Conservation (phyloP, 2,888 invertebrate species). For the Leucophora obtusa region DNA sequence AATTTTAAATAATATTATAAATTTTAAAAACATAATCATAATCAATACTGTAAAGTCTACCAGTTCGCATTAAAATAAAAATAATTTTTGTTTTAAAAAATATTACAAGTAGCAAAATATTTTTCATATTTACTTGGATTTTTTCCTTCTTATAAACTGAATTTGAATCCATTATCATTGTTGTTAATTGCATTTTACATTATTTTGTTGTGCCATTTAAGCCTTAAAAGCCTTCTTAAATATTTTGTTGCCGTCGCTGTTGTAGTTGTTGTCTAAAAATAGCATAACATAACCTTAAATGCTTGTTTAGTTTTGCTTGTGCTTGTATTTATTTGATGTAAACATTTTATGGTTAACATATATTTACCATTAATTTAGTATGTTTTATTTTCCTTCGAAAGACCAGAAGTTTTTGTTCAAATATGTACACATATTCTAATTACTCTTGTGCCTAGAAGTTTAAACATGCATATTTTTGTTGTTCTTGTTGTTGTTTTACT, state of each 20-base stretch:
- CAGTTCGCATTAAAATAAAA: too few species aligned
- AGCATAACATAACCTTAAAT: conserved; percentile 18
- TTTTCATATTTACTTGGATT: background rate
- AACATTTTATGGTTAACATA: conserved; percentile 49
- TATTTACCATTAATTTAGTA: conserved; percentile 53
- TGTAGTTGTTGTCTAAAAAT: conserved; percentile 1
- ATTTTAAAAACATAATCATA: conserved; percentile 4
- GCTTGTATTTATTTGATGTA: conserved; percentile 34
- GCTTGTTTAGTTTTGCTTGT: background rate
- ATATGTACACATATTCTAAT: conserved; percentile 45
- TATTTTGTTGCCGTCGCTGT: too few species aligned
- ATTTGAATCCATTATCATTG: conserved; percentile 28
- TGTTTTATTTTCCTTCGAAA: conserved; percentile 23
- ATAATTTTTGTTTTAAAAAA: background rate
- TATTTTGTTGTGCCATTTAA: conserved; percentile 1
- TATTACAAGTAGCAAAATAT: background rate
- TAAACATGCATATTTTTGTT: conserved; percentile 24
- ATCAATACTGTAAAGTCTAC: background rate
- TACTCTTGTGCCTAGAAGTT: conserved; percentile 22
- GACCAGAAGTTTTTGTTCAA: conserved; percentile 53
- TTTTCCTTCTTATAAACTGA: background rate
- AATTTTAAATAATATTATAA: conserved; percentile 2
- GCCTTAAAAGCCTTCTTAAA: conserved; percentile 32
- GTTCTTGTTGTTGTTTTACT: background rate
- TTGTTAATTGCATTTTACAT: conserved; percentile 7